Evolutionary conservation across 35 echinoderm and acorn worm genomes (phyloP), one percentile per base, ranked within the genome.

Genomic region (Holothuria glaberrima): DNA sequence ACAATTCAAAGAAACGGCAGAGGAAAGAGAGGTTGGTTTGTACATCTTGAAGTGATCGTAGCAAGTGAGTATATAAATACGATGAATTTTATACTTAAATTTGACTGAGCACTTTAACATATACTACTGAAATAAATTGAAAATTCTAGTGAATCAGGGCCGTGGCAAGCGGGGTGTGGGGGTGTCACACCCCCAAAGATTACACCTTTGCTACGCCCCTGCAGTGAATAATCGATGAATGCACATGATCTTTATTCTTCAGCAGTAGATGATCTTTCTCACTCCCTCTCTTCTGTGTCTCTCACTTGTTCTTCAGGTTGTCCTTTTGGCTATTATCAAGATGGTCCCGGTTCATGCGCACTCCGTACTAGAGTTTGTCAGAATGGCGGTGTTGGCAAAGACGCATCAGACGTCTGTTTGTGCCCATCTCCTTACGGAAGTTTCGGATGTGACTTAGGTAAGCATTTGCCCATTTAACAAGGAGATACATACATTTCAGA

Each of bases 21-120:
- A 82, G 78, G 78, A 57, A 30, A 12, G 1, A 82, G 78, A 32
- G 78, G 78, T 28, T 82, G 78, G 78, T 82, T 59, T 28, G 78
- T 28, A 21, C 46, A 57, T 9, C 41, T 82, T 6, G 78, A 82
- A 56, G 78, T 82, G 21, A 82, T 82, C 48, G 78, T 60, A 9
- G 78, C 78, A 26, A 82, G 78, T 82, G 48, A 82, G 78, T 82
- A 34, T 21, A 3, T 71, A 72, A 72, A 25, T 29, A 19, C 35
- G 1, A n/a, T n/a, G n/a, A n/a, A n/a, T n/a, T n/a, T n/a, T n/a
- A n/a, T n/a, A n/a, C n/a, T n/a, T n/a, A n/a, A n/a, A n/a, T n/a
- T n/a, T n/a, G n/a, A n/a, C n/a, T n/a, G n/a, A n/a, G n/a, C n/a
- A n/a, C n/a, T n/a, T n/a, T n/a, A n/a, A n/a, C n/a, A n/a, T n/a